These are phyloP conservation scores for Gobionotothen gibberifrons DNA, from an alignment of 2,797 vertebrate genomes.

Conservation along the genomic window DNA sequence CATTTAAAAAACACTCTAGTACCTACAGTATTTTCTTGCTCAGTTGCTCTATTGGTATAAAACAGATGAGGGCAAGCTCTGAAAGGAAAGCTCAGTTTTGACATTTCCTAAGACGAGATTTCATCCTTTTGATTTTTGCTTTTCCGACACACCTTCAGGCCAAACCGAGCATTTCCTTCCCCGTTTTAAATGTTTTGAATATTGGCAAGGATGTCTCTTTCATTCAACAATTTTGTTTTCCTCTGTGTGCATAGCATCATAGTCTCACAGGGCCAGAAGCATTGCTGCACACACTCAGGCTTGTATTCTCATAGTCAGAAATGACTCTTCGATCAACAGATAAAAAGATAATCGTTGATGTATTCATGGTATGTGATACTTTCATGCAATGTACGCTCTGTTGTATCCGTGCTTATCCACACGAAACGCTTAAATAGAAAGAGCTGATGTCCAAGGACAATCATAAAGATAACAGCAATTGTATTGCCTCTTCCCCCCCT, in stretches of 20 bases:
- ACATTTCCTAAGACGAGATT: neutral
- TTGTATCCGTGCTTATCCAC: neutral
- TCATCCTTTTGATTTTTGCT: neutral
- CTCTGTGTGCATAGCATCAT: neutral
- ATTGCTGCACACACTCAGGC: neutral
- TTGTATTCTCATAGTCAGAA: neutral
- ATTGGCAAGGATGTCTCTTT: neutral
- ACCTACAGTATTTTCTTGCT: too few species aligned
- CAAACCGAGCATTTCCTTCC: neutral
- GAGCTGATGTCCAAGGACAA: neutral
- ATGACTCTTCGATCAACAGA: neutral
- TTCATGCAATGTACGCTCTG: neutral
- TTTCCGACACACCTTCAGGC: neutral
- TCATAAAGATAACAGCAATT: neutral
- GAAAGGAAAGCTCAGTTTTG: neutral
- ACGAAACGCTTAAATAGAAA: neutral
- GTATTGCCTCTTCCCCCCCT: slow-evolving; percentile 2
- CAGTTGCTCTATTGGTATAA: neutral
- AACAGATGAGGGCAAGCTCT: neutral
- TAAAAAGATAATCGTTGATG: neutral
- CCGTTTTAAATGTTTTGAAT: neutral
- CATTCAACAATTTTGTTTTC: neutral
- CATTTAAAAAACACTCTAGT: neutral
- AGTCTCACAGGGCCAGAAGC: neutral
- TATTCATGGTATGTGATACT: neutral